Base-by-base conservation (phyloP, 2,888 invertebrate genomes). In the Orchesella flavescens region DNA sequence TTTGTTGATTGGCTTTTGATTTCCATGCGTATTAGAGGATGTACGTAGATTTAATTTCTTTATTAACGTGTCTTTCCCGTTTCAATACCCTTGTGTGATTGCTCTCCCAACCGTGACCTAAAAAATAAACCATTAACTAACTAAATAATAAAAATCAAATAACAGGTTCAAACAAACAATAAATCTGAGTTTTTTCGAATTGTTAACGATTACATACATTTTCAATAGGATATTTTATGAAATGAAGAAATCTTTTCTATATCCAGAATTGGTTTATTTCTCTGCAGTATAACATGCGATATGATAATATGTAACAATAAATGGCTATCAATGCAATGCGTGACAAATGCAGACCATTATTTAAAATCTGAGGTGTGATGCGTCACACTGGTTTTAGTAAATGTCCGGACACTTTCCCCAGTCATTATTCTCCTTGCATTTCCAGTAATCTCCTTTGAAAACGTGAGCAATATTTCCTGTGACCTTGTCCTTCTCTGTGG, bases 361-460 rank as follows among this genome's bases (percentile, higher is more conserved):
- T 57, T 7, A 57, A 57, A 57, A n/a, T 57, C 34, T 4, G 34
- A n/a, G n/a, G n/a, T 34, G 34, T 34, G 34, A 7, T 7, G 34
- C 34, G 3, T 2, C 7, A 7, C 34, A 7, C 34, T 34, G 34
- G 34, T 57, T 57, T 87, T 89, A 90, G 89, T 94, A 98, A 90
- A 99, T 97, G 91, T 96, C 94, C 63, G 98, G 98, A 92, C 98
- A 98, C 89, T 91, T 91, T 79, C 93, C 90, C 98, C 99, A 99
- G 90, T 98, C 95, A 90, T 94, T 93, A 88, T 93, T 93, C 87
- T 93, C 93, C 92, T 99, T 99, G 91, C 94, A 93, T 84, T 95
- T 93, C 99, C 99, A 99, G 91, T 99, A 99, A 88, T 94, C 94
- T 88, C 95, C 94, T 89, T 93, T 95, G 92, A 94, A 98, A 86